Base-by-base conservation (phyloP, 1,140 invertebrate genomes). In the Drosophila pectinifera region DNA sequence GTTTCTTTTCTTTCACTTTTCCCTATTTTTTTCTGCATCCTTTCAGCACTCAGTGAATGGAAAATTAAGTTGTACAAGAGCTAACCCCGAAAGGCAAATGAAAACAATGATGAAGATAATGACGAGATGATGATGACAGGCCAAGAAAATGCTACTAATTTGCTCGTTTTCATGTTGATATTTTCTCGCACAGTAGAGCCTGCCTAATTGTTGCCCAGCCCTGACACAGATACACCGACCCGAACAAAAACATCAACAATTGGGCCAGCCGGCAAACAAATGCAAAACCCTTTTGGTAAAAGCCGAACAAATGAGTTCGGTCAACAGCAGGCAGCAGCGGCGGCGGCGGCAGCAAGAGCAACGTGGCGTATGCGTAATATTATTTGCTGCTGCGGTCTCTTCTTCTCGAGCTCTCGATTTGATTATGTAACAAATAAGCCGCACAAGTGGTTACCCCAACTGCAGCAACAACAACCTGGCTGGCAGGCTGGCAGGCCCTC, bases 371-470 rank as follows among this genome's bases (percentile, higher is more conserved):
- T 88, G 84, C 84, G 84, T 89, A 89, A 90, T 88, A 80, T 88
- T 89, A 84, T 88, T 88, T 88, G 79, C 63, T 36, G 16, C 20
- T 70, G 53, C 31, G 46, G 62, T 54, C 22, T 68, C n/a, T 5
- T 11, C 41, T 55, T 26, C 18, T 34, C 46, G n/a, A 36, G 41
- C 72, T 76, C 59, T 88, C 76, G 63, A 88, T 88, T 88, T 89
- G 84, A 88, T 89, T 88, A 80, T 78, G 85, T 84, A 88, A 90
- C 77, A 78, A 89, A 89, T 80, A 83, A 88, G 83, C 82, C 82
- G 51, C 83, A 86, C 81, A 84, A 84, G 80, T 85, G 77, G 81
- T 69, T 80, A 34, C 41, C 36, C 65, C 43, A 73, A 85, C 54
- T 42, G 16, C 46, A 54, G 49, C 49, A 59, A 36, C 22, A 62